phyloP scores from a whole-genome alignment of 2,888 invertebrate genomes.

The Tenthredo livida region DNA sequence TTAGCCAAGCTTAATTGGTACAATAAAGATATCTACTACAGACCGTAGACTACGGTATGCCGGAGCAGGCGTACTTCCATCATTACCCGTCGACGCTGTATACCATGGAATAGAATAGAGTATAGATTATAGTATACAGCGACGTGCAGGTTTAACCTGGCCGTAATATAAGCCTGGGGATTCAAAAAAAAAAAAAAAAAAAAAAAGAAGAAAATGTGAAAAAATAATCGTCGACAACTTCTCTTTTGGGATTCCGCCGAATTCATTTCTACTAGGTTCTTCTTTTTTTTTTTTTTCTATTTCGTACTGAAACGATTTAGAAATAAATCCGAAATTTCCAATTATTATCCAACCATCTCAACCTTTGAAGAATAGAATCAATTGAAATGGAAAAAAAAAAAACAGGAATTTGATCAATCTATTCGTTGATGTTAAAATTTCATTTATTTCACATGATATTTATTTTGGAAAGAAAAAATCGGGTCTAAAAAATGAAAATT shows the following conservation, averaged over 20 bases:
- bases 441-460: too few relatives aligned
- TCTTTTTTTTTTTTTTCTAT: too few relatives aligned
- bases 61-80: conserved; percentile 5
- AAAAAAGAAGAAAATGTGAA: background rate
- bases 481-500: too few relatives aligned
- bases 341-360: too few relatives aligned
- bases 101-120: background rate
- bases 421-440: too few relatives aligned
- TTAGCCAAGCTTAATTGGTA: conserved; percentile 44
- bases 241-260: background rate
- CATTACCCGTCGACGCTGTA: background rate
- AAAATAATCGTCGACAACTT: background rate
- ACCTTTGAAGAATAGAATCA: too few relatives aligned
- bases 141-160: background rate
- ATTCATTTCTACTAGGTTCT: too few relatives aligned
- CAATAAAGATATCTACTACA: conserved; percentile 44
- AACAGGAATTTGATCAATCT: too few relatives aligned
- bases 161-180: background rate
- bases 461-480: too few relatives aligned
- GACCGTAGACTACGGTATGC: background rate
- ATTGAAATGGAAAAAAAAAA: too few relatives aligned
- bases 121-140: background rate
- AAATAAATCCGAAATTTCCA: too few relatives aligned
- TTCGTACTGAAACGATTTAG: too few relatives aligned
- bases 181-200: background rate